Conservation (phyloP, 2,797 vertebrate genomes). For the Periparus ater region DNA sequence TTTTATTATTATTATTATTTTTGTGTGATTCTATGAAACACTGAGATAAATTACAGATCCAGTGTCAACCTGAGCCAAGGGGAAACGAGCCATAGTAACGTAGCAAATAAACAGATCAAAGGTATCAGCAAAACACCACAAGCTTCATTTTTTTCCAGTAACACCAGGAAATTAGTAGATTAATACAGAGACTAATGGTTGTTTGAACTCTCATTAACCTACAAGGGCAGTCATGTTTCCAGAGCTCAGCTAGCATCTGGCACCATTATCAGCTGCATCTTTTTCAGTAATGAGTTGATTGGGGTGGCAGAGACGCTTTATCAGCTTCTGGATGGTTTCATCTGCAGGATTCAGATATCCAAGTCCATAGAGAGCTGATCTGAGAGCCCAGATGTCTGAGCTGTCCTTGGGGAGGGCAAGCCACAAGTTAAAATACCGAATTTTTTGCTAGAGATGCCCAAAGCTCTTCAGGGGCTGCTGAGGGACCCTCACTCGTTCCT, state of each 20-base stretch:
- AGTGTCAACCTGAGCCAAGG: not conserved
- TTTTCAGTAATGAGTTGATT: not conserved
- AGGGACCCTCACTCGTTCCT: not conserved
- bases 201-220: conserved; percentile 63
- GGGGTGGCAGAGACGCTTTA: not conserved
- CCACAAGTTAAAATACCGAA: not conserved
- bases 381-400: not conserved
- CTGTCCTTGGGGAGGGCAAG: not conserved
- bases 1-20: not conserved
- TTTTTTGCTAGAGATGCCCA: not conserved
- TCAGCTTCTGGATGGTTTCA: not conserved
- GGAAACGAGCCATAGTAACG: not conserved
- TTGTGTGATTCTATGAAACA: not conserved
- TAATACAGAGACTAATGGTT: not conserved
- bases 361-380: not conserved
- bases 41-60: not conserved
- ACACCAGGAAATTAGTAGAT: not conserved
- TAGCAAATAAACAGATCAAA: not conserved
- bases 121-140: not conserved
- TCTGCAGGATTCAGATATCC: not conserved
- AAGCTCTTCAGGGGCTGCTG: not conserved
- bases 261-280: conserved; percentile 72
- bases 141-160: not conserved
- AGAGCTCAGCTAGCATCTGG: conserved; percentile 74
- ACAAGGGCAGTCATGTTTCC: conserved; percentile 63